Percentiles rank a stretch among this genome's conserved stretches.
These are phyloP conservation scores for Chionodraco myersi DNA, from an alignment of 2,113 vertebrate genomes.

Conservation along the genomic window DNA sequence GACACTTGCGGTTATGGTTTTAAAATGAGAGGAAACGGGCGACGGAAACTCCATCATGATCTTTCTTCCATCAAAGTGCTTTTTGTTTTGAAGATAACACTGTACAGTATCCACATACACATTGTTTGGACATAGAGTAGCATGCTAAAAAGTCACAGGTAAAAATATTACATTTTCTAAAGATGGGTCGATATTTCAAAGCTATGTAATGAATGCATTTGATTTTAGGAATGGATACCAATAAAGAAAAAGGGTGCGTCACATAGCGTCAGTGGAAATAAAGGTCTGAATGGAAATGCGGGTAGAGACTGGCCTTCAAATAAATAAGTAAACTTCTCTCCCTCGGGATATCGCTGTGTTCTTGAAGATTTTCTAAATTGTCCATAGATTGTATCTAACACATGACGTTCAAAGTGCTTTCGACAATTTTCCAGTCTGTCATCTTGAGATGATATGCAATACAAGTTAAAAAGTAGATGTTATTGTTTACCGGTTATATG, in stretches of 20 bases:
- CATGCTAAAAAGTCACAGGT: constrained; percentile 75
- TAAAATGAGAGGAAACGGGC: constrained; percentile 50
- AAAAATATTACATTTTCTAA: constrained; percentile 56
- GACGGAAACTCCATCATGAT: constrained; percentile 39
- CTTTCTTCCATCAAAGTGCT: constrained; percentile 76
- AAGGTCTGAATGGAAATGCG: constrained; percentile 52
- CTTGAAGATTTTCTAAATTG: constrained; percentile 5
- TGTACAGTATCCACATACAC: constrained; percentile 68
- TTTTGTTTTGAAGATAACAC: constrained; percentile 65
- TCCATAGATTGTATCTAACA: constrained; percentile 2
- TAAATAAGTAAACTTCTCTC: constrained; percentile 23
- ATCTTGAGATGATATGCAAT: constrained; percentile 2
- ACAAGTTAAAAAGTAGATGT: neutral
- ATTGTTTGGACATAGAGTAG: constrained; percentile 55
- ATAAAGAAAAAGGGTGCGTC: constrained; percentile 24
- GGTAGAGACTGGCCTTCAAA: constrained; percentile 33
- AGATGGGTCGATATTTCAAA: constrained; percentile 42
- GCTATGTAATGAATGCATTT: constrained; percentile 33
- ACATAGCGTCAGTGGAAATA: constrained; percentile 64
- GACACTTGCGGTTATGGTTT: constrained; percentile 69
- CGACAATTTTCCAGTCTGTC: constrained; percentile 3
- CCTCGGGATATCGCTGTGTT: constrained; percentile 3
- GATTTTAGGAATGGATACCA: constrained; percentile 2
- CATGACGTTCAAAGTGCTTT: constrained; percentile 29
- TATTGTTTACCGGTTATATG: constrained; percentile 44